Conservation (phyloP, 2,113 vertebrate species). For the Gallinago jamesoni region DNA sequence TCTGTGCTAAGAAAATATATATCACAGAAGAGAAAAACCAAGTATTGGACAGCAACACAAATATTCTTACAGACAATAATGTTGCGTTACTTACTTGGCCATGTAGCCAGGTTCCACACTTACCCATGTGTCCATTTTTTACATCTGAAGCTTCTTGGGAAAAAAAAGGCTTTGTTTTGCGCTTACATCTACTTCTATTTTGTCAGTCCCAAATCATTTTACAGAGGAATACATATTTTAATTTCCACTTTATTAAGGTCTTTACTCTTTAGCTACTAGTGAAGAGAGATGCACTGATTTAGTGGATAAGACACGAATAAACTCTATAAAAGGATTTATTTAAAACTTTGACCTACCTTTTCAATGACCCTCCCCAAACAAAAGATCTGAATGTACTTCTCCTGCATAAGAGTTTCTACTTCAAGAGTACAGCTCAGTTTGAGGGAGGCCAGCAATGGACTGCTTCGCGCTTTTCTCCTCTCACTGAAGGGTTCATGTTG, state of each 20-base stretch:
- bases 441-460: background rate
- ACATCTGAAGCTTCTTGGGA: background rate
- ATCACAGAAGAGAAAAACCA: background rate
- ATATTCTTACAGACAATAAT: background rate
- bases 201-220: background rate
- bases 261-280: background rate
- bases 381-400: background rate
- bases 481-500: accelerated
- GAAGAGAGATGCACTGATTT: background rate
- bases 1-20: background rate
- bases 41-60: background rate
- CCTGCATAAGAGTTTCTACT: background rate
- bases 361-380: background rate
- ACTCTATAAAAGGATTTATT: background rate
- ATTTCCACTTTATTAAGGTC: background rate
- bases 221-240: background rate
- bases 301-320: background rate
- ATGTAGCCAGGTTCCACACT: background rate
- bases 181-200: background rate
- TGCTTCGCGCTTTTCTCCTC: background rate
- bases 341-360: constrained; percentile 22
- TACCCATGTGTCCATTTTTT: background rate
- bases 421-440: background rate
- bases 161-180: background rate
- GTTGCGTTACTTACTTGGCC: background rate